A percentile compares a stretch with the other conserved stretches of the same genome.
phyloP scores from a whole-genome alignment of 2,113 vertebrate genomes.

The Myodes glareolus region DNA sequence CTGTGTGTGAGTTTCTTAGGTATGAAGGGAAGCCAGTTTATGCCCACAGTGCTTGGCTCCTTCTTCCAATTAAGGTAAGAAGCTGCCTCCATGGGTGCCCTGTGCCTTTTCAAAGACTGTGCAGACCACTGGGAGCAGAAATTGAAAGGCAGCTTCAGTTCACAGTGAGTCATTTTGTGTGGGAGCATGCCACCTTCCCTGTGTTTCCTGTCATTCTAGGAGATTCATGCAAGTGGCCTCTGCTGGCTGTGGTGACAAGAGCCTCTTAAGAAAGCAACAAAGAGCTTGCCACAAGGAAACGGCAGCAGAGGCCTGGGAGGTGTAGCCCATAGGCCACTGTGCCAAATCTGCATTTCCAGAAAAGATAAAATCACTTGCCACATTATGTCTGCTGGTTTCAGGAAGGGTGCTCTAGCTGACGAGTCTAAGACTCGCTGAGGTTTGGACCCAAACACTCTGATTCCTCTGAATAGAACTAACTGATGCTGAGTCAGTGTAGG shows the following conservation, averaged over 20 bases:
- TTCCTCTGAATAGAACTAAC: neutral
- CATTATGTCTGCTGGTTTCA: neutral
- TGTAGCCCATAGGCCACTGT: neutral
- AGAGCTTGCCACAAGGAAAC: neutral
- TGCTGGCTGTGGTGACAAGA: neutral
- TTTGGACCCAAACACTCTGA: neutral
- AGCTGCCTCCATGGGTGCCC: no score
- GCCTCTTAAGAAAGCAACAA: neutral
- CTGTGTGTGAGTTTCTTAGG: neutral
- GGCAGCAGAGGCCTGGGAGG: neutral
- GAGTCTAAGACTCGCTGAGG: no score
- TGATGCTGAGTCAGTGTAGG: neutral
- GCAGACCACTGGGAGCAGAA: neutral
- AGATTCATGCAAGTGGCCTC: neutral
- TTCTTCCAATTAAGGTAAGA: no score
- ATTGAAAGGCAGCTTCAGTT: neutral
- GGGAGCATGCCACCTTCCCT: neutral
- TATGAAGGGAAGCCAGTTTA: neutral
- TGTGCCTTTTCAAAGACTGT: neutral
- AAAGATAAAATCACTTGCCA: neutral
- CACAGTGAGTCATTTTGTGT: neutral
- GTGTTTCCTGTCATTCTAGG: neutral
- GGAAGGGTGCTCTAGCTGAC: neutral
- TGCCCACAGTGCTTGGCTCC: neutral
- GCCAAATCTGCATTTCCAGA: neutral